Evolutionary conservation across 2,888 invertebrate genomes (phyloP), one percentile per base, ranked within the genome.

Genomic region (Disparrhopalites patrizii): DNA sequence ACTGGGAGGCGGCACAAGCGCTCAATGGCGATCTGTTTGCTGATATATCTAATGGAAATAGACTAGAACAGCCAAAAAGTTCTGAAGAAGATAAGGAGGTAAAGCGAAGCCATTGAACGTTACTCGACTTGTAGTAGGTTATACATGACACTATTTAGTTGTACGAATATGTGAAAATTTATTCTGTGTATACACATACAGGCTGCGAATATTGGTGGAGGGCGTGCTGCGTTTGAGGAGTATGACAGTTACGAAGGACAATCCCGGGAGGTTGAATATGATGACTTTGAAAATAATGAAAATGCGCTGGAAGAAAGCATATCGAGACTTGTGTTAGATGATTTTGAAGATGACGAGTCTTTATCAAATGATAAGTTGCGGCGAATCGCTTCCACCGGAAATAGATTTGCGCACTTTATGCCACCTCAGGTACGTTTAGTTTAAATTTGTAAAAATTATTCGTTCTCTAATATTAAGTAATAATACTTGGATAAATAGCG

Each of bases 261-360:
- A 31, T 54, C 54, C 15, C 68, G 63, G 58, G 73, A 73, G 56
- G 58, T 68, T 68, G 71, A 71, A 20, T 55, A 47, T 28, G 69
- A 72, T 62, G 69, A 71, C 52, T 71, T 70, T 56, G 73, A 70
- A 52, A 73, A 73, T 50, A 73, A 73, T 50, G 73, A 73, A 50
- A 71, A 72, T 69, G 72, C 76, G 51, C 55, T 78, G 20, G 78
- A 77, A 61, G 77, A 78, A 52, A 77, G 77, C 62, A 76, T 79
- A 52, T 77, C 77, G 0, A 76, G 78, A 60, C 72, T 79, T 18
- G 77, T 79, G 7, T 66, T 78, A 64, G 79, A 78, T 62, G 78
- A 78, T 61, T 72, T 75, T 65, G 75, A 76, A 25, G 71, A 71
- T 23, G 73, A 73, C 47, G 73, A 64, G 7, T 27, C 25, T 5